Percentiles rank a stretch among this genome's conserved stretches.
Evolutionary conservation across 2,888 invertebrate species (phyloP).

Genomic region (Villa cingulata): DNA sequence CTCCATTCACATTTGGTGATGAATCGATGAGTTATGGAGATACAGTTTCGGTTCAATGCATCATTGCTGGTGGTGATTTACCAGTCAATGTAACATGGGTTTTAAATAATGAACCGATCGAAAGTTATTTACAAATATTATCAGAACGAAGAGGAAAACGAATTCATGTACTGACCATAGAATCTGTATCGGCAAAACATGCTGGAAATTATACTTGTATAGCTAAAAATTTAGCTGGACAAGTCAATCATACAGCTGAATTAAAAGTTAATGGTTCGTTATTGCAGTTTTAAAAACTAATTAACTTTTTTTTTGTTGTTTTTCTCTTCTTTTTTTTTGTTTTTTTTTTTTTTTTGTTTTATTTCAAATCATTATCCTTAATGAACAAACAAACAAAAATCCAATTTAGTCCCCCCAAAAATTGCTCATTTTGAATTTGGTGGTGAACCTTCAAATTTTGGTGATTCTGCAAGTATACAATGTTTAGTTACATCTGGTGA

Average conservation of each 20-base stretch:
- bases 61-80: conserved; percentile 42
- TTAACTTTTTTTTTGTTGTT: not conserved
- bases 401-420: conserved; percentile 51
- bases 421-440: conserved; percentile 58
- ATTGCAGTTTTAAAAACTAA: not conserved
- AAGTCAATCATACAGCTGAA: conserved; percentile 51
- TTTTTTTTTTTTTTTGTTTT: conserved; percentile 11
- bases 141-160: conserved; percentile 37
- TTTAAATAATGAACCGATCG: conserved; percentile 39
- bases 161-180: conserved; percentile 48
- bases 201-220: conserved; percentile 64
- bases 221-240: conserved; percentile 60
- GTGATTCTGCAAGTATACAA: conserved; percentile 47
- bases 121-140: conserved; percentile 30
- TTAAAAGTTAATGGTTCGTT: conserved; percentile 56
- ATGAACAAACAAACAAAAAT: not conserved
- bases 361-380: not conserved
- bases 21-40: conserved; percentile 57
- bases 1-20: conserved; percentile 62
- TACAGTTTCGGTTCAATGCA: conserved; percentile 39
- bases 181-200: conserved; percentile 53
- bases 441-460: conserved; percentile 49
- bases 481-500: conserved; percentile 51
- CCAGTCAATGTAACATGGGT: conserved; percentile 47
- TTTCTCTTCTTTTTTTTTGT: not conserved